These are phyloP conservation scores for Macrotus californicus DNA, from an alignment of 2,113 vertebrate genomes.

Conservation along the genomic window DNA sequence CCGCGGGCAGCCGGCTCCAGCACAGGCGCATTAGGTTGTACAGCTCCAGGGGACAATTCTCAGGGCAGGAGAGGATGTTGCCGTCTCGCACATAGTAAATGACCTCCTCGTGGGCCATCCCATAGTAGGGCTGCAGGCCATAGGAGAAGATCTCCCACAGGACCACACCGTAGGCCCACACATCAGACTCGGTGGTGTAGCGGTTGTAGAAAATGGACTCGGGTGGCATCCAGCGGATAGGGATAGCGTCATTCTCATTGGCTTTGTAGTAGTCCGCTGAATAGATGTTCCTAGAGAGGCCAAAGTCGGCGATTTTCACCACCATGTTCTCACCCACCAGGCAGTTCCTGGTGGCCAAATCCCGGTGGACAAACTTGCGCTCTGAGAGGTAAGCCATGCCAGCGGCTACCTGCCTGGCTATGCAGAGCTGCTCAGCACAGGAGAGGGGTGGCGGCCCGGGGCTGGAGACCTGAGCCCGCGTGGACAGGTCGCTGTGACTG, in stretches of 20 bases:
- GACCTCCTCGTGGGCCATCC: slow-evolving; percentile 98
- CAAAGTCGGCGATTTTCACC: slow-evolving; percentile 98
- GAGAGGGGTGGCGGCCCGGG: slow-evolving; percentile 77
- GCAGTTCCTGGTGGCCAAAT: slow-evolving; percentile 96
- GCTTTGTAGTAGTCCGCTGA: slow-evolving; percentile 99
- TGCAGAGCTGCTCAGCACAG: slow-evolving; percentile 89
- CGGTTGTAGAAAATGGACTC: slow-evolving; percentile 99
- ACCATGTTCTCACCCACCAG: slow-evolving; percentile 94
- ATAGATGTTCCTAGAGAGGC: slow-evolving; percentile 97
- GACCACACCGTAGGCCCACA: slow-evolving; percentile 97
- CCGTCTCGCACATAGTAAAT: slow-evolving; percentile 98
- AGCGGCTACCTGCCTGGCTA: slow-evolving; percentile 93
- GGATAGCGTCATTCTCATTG: slow-evolving; percentile 95
- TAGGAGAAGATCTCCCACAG: slow-evolving; percentile 98
- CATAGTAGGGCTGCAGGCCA: slow-evolving; percentile 97
- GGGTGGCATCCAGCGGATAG: slow-evolving; percentile 98
- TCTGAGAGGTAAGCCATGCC: slow-evolving; percentile 98
- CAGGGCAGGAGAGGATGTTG: slow-evolving; percentile 92
- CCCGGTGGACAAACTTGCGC: slow-evolving; percentile 97
- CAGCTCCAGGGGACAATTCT: slow-evolving; percentile 92
- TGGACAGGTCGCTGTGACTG: slow-evolving; percentile 78
- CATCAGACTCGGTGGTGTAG: slow-evolving; percentile 96
- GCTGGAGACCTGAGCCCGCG: slow-evolving; percentile 75
- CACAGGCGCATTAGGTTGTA: slow-evolving; percentile 98
- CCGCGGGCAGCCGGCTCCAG: slow-evolving; percentile 90